phyloP scores from a whole-genome alignment of 2,797 vertebrate genomes.

The Tarsius wallacei region DNA sequence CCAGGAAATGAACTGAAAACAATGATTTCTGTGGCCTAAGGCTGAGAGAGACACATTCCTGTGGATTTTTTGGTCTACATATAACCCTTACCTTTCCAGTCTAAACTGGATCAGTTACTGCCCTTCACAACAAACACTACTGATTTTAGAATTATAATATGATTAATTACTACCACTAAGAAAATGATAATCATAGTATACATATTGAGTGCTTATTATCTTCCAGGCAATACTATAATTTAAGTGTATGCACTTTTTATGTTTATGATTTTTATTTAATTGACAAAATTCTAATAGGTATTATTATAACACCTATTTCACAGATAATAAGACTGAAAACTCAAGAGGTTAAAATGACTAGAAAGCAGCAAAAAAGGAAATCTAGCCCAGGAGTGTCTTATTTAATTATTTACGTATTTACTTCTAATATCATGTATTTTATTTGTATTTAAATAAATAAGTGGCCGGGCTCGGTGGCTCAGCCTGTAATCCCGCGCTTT shows the following conservation, averaged over 20 bases:
- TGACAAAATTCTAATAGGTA: conserved; percentile 7
- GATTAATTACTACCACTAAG: not conserved
- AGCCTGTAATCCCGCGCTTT: no score
- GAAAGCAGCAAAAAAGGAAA: conserved; percentile 15
- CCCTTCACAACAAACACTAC: not conserved
- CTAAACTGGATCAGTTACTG: not conserved
- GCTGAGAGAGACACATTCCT: not conserved
- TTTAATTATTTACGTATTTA: not conserved
- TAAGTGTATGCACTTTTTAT: not conserved
- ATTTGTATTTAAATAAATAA: not conserved
- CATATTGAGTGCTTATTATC: not conserved
- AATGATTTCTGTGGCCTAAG: not conserved
- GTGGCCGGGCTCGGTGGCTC: no score
- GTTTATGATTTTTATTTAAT: not conserved
- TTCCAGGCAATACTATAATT: not conserved
- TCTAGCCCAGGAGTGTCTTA: not conserved
- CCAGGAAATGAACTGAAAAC: conserved; percentile 10
- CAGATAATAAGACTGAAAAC: conserved; percentile 1
- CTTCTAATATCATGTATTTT: not conserved
- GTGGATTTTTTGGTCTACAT: not conserved
- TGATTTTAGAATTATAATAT: conserved; percentile 30
- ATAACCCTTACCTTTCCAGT: not conserved
- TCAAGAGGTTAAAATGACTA: conserved; percentile 20
- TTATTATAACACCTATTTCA: not conserved
- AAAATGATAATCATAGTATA: not conserved